Evolutionary conservation across 2,888 invertebrate genomes (phyloP), one percentile per base, ranked within the genome.

Genomic region (Elysia crispata): DNA sequence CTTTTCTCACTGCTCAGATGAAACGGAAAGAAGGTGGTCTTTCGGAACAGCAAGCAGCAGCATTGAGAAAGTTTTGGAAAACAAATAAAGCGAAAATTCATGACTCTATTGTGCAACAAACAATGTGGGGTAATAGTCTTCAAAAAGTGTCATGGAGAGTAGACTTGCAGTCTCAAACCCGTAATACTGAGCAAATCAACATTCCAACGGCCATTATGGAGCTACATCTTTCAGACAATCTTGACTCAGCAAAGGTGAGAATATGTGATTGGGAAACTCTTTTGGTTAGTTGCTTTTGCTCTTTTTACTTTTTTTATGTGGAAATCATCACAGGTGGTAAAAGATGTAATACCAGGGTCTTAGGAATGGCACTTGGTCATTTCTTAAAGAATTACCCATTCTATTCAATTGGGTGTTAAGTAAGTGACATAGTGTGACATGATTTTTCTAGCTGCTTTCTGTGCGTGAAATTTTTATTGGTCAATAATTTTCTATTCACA

Each of bases 111-210:
- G 86, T 91, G 28, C 82, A 86, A 70, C 84, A 86, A 70, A 86
- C 90, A 50, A 89, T 86, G 54, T 91, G 91, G 90, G 89, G 88
- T 70, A 89, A 88, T 81, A 86, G 86, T 23, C 80, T 91, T 50
- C 88, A 90, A 70, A 87, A 86, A 69, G 85, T 89, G 66, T 88
- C 87, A 5, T 91, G 91, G 91, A 85, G 91, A 84, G 88, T 91
- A 54, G 91, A 91, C 81, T 85, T 90, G 88, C 76, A 93, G 87
- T 93, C 94, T 96, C 96, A 3, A 96, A 96, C 91, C 94, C 84
- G 94, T 96, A 96, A 97, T 85, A 96, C 93, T 89, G 96, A 89
- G 95, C 95, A 90, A 94, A 94, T 13, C 94, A 94, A 87, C 95
- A 92, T 95, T 85, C 94, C 95, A 85, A 86, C 88, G 28, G 89